Evolutionary conservation across 2,888 invertebrate genomes (phyloP).

Genomic region (Eupsilia transversa): DNA sequence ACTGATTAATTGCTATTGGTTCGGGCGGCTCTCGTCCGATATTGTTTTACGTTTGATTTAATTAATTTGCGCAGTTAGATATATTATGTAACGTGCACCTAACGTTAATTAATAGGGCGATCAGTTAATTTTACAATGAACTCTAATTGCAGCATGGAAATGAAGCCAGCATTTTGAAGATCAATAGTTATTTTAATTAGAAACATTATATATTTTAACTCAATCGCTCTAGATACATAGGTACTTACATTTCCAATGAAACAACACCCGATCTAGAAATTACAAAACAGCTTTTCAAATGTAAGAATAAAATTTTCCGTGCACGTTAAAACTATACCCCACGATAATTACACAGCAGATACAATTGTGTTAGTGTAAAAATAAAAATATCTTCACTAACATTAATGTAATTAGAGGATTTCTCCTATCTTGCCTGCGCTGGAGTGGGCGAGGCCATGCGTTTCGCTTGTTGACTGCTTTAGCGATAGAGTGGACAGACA

Average conservation of each 20-base stretch:
- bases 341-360: too few species aligned
- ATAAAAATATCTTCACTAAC: constrained; percentile 37
- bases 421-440: background rate
- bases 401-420: constrained; percentile 34
- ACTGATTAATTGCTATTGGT: constrained; percentile 86
- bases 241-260: background rate
- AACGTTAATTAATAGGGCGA: constrained; percentile 42
- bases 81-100: constrained; percentile 29
- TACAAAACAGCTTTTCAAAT: background rate
- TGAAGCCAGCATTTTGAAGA: constrained; percentile 1
- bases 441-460: constrained; percentile 27
- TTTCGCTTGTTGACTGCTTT: constrained; percentile 31
- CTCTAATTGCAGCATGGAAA: constrained; percentile 1
- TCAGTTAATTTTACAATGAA: constrained; percentile 38
- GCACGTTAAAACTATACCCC: background rate
- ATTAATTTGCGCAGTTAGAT: constrained; percentile 70
- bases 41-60: constrained; percentile 77
- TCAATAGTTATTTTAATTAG: constrained; percentile 36
- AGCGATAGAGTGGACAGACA: background rate
- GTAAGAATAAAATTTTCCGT: background rate
- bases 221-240: background rate
- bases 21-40: constrained; percentile 72
- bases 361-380: constrained; percentile 11
- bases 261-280: background rate
- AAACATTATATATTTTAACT: background rate